Evolutionary conservation across 1,140 invertebrate species (phyloP), one percentile per base, ranked within the genome.

Genomic region (Batillaria attramentaria): DNA sequence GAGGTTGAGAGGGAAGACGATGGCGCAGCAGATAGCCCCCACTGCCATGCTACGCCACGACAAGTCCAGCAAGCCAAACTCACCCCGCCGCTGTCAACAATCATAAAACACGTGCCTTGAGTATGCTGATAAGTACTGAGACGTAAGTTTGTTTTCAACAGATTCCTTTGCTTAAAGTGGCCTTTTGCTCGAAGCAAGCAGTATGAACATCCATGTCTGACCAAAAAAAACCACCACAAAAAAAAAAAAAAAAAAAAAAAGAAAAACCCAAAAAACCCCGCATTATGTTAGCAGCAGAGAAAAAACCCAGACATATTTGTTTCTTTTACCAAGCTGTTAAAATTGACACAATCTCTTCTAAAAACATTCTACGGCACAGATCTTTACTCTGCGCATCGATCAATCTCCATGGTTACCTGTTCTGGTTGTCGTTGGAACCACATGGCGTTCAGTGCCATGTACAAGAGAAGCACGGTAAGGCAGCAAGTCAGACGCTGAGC

Each of bases 401-500:
- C 8, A 54, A 4, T 31, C 24, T 6, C 28, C 33, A 76, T 31
- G 3, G n/a, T 77, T 43, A 83, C 82, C 79, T 81, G 70, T 77
- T 68, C 46, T 31, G 72, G 77, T 2, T 77, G 78, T 46, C 76
- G 16, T 46, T 85, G 79, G 75, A 90, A 91, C 84, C 90, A 91
- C 79, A 89, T 84, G 8, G 90, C 88, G 80, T 89, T 91, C 28
- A 92, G 74, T 78, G 87, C 88, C 87, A 90, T 88, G 84, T 91
- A 90, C 1, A 85, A 75, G 79, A 88, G 69, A 4, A 90, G 81
- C 37, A 89, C 76, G 0, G 87, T 86, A 8, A 91, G 81, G 72
- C 88, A 88, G 24, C 87, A 87, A 4, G 89, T 90, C 13, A 91
- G 84, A 0, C 91, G 82, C 77, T 91, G 87, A 6, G 81, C 85